Percentiles rank a stretch among this genome's conserved stretches.
These are phyloP conservation scores for Agrotis clavis DNA, from an alignment of 2,888 invertebrate species.

Conservation along the genomic window DNA sequence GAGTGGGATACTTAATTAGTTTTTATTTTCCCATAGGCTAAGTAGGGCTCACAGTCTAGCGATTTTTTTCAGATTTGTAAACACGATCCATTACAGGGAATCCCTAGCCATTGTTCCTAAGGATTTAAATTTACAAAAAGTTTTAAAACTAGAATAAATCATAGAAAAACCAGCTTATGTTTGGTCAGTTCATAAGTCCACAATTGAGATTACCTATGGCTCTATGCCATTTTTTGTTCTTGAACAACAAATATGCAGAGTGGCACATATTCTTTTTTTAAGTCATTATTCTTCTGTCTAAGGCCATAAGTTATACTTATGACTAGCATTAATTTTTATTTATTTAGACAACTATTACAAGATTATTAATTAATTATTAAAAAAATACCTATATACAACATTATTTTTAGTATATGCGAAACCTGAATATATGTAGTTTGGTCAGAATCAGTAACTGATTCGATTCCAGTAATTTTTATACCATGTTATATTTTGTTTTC, in stretches of 20 bases:
- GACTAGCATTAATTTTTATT: no score
- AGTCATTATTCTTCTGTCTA: conserved; percentile 47
- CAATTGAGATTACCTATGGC: conserved; percentile 17
- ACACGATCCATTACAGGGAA: conserved; percentile 15
- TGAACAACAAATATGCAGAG: conserved; percentile 19
- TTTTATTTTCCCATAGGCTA: conserved; percentile 11
- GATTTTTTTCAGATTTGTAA: conserved; percentile 24
- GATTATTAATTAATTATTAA: no score
- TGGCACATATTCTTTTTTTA: conserved; percentile 27
- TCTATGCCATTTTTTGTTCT: conserved; percentile 40
- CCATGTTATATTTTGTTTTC: no score
- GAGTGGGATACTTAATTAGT: not conserved
- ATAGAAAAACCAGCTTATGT: conserved; percentile 11
- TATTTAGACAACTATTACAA: no score
- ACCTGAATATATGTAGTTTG: no score
- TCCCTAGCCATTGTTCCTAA: not conserved
- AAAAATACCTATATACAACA: no score
- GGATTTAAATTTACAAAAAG: conserved; percentile 10
- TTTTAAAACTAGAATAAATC: conserved; percentile 2
- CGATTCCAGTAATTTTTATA: no score
- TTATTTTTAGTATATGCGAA: no score
- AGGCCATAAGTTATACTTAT: conserved; percentile 41
- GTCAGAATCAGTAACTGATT: no score
- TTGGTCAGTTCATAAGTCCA: conserved; percentile 24
- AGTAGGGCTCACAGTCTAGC: not conserved